phyloP scores from a whole-genome alignment of 1,140 invertebrate genomes.

The Macrotrachela quadricornifera region DNA sequence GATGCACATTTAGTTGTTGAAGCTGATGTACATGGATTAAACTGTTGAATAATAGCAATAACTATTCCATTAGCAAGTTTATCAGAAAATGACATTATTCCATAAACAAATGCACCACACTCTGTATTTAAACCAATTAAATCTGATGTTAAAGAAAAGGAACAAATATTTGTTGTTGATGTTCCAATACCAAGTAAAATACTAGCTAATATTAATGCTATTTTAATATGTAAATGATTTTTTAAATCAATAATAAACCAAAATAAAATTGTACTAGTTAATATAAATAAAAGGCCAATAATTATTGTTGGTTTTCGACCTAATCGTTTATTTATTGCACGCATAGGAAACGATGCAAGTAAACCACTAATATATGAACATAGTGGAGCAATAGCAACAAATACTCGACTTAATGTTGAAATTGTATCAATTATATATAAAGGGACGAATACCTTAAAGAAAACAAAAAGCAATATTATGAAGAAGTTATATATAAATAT shows the following conservation, averaged over 20 bases:
- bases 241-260: constrained; percentile 27
- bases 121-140: constrained; percentile 57
- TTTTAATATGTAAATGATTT: constrained; percentile 49
- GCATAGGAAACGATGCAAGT: constrained; percentile 46
- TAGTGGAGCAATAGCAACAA: constrained; percentile 55
- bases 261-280: background rate
- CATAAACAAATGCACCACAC: constrained; percentile 72
- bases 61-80: constrained; percentile 66
- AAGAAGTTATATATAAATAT: too few species aligned
- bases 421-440: constrained; percentile 58
- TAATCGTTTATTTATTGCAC: constrained; percentile 40
- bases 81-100: constrained; percentile 82
- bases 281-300: background rate
- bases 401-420: background rate
- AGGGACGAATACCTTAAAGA: constrained; percentile 48
- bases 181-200: constrained; percentile 46
- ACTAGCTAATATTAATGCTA: constrained; percentile 23
- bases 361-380: constrained; percentile 69
- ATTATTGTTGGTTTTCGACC: background rate
- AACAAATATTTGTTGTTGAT: constrained; percentile 64
- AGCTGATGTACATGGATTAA: constrained; percentile 27
- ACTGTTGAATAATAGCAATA: constrained; percentile 54
- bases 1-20: too few species aligned
- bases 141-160: constrained; percentile 65
- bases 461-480: too few species aligned